Conservation (phyloP, 2,888 invertebrate genomes). For the Anaspis maculata region DNA sequence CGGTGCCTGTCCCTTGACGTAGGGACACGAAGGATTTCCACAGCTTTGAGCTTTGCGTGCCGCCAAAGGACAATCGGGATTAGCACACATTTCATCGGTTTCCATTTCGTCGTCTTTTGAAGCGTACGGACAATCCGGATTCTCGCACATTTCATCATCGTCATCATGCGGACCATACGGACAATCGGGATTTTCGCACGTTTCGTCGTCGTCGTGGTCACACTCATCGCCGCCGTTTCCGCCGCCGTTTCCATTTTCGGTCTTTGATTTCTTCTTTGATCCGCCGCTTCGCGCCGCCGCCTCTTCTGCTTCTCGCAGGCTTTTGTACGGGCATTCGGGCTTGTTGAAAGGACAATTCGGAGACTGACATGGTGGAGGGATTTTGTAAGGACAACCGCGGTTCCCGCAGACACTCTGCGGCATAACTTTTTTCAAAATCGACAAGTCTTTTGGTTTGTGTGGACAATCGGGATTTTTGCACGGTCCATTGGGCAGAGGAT, state of each 20-base stretch:
- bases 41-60: not conserved
- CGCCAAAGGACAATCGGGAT: constrained; percentile 22
- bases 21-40: constrained; percentile 6
- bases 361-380: constrained; percentile 21
- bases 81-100: constrained; percentile 15
- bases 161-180: constrained; percentile 10
- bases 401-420: constrained; percentile 24
- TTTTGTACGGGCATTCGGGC: constrained; percentile 11
- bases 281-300: not conserved
- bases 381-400: constrained; percentile 31
- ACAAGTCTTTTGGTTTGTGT: constrained; percentile 23
- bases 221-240: constrained; percentile 20
- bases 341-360: constrained; percentile 14
- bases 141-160: constrained; percentile 15
- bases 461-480: constrained; percentile 39
- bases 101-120: constrained; percentile 1
- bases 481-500: constrained; percentile 36
- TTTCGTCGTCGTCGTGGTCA: not conserved
- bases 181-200: constrained; percentile 21
- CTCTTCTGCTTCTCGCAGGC: too few relatives aligned
- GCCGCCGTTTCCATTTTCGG: constrained; percentile 7
- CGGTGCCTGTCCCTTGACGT: not conserved
- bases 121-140: constrained; percentile 9
- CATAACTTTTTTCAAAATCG: constrained; percentile 25
- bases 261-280: not conserved